A percentile compares a stretch with the other conserved stretches of the same genome.
phyloP scores from a whole-genome alignment of 1,140 invertebrate species.

The Tetraneura akinire region DNA sequence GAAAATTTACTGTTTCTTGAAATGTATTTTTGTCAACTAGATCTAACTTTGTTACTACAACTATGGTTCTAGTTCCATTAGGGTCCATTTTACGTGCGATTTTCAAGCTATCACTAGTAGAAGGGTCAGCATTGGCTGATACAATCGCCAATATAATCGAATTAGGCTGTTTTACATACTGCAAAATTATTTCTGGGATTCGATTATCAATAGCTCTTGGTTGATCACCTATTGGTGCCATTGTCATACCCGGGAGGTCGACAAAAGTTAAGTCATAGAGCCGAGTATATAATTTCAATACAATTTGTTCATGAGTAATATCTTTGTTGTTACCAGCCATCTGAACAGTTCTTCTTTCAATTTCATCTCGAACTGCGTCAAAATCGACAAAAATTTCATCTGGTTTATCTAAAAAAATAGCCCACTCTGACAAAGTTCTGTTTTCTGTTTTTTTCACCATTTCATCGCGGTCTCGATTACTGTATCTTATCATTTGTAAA shows the following conservation, averaged over 20 bases:
- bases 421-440: conserved; percentile 74
- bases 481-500: conserved; percentile 49
- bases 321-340: conserved; percentile 72
- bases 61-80: conserved; percentile 78
- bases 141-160: conserved; percentile 94
- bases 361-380: conserved; percentile 70
- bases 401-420: conserved; percentile 72
- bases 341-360: conserved; percentile 73
- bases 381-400: conserved; percentile 71
- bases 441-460: conserved; percentile 62
- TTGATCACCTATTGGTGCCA: conserved; percentile 94
- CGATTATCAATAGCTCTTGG: conserved; percentile 81
- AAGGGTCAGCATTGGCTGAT: conserved; percentile 92
- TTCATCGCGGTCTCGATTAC: conserved; percentile 11
- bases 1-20: conserved; percentile 77
- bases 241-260: conserved; percentile 92
- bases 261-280: conserved; percentile 93
- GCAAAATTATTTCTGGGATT: conserved; percentile 78
- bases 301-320: conserved; percentile 72
- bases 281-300: conserved; percentile 69
- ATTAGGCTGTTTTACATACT: conserved; percentile 88
- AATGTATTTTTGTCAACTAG: conserved; percentile 74
- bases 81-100: conserved; percentile 93
- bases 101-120: conserved; percentile 93
- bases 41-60: conserved; percentile 77